Base-by-base conservation (phyloP, 2,888 invertebrate species). In the Norana najaformis region DNA sequence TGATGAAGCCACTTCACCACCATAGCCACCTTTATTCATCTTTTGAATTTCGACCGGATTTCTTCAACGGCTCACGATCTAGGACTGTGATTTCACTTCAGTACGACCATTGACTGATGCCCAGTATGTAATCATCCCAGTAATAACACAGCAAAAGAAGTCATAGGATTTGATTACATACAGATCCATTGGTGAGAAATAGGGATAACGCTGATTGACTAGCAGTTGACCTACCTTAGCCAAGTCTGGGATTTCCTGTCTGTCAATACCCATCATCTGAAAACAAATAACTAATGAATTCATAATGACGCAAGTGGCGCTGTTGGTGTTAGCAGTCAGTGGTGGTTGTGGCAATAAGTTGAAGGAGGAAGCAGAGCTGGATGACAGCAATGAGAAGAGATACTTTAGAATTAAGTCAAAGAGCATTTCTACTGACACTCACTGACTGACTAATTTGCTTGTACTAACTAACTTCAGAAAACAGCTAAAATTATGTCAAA, bases 241-340 rank as follows among this genome's bases (percentile, higher is more conserved):
- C 93, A 99, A 96, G 95, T 99, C 99, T 88, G 99, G 99, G 95
- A 99, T 99, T 94, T 99, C 99, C 47, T 98, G 98, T 95, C 98
- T 98, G 95, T 99, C 99, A 93, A 99, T 98, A 89, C 99, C 99
- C 82, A 89, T 41, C 35, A 16, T 41, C 89, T 89, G 89, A 47
- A 69, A 37, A 39, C 37, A 20, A n/a, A 88, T n/a, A 88, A 38
- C 23, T 16, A 35, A 88, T 34, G 34, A 41, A 88, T 41, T 88
- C 20, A 88, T 30, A 11, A 88, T 35, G 38, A 35, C 11, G 11
- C 30, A 6, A n/a, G 30, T 11, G n/a, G n/a, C n/a, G n/a, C 11
- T 69, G 69, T 8, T n/a, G 23, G 23, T 2, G 30, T 53, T 53
- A 30, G 53, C 30, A n/a, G 53, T 30, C 23, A 11, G 53, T 53